phyloP scores from a whole-genome alignment of 2,113 vertebrate genomes.

The Upupa epops region DNA sequence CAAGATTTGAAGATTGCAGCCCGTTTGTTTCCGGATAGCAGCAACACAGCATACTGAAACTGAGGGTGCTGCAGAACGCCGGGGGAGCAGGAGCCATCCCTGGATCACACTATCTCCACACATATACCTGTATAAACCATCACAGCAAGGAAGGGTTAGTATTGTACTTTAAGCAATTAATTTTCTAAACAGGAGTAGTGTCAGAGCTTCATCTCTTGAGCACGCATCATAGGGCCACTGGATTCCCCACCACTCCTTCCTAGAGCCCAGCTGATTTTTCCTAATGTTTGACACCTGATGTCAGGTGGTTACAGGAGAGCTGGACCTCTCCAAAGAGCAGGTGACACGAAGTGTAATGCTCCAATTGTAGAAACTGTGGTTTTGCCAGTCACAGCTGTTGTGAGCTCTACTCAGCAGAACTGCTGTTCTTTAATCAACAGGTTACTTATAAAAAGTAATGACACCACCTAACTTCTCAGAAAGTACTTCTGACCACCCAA shows the following conservation, averaged over 20 bases:
- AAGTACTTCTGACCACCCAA: neutral
- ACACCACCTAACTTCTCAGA: neutral
- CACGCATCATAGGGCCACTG: neutral
- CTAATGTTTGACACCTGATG: neutral
- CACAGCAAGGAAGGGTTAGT: neutral
- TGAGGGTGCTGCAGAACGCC: neutral
- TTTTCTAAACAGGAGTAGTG: neutral
- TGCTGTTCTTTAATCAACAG: neutral
- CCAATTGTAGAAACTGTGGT: neutral
- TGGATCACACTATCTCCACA: neutral
- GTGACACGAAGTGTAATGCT: neutral
- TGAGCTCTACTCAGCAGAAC: neutral
- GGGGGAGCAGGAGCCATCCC: neutral
- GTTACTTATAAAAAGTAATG: neutral
- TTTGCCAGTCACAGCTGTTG: neutral
- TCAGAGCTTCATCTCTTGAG: neutral
- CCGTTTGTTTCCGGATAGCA: neutral
- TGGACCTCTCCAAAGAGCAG: neutral
- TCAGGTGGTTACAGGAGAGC: neutral
- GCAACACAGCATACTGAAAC: accelerated
- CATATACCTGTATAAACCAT: neutral
- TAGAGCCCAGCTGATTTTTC: neutral
- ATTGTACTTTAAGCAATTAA: accelerated
- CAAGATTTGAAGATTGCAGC: neutral
- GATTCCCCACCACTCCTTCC: neutral